These are phyloP conservation scores for Arctopsyche grandis DNA, from an alignment of 1,140 invertebrate genomes.

Conservation along the genomic window DNA sequence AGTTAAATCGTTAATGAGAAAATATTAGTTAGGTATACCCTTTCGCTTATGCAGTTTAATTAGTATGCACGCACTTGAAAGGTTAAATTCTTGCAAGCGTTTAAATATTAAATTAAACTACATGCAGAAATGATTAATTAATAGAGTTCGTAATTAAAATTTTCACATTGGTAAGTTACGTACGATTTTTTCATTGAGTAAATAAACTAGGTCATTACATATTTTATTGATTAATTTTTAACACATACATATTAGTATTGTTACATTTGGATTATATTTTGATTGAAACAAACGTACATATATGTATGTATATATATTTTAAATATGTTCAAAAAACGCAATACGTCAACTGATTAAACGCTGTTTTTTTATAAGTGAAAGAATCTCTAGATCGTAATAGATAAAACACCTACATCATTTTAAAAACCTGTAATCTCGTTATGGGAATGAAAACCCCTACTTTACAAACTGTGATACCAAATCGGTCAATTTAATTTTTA, in stretches of 20 bases:
- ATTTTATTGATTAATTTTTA: not conserved
- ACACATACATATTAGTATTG: too few species aligned
- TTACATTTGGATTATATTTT: not conserved
- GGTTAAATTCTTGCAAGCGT: not conserved
- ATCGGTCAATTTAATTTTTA: not conserved
- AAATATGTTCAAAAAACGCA: not conserved
- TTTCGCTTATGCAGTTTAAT: too few species aligned
- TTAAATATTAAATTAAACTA: not conserved
- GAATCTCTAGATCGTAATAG: slow-evolving; percentile 8
- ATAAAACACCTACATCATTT: slow-evolving; percentile 12
- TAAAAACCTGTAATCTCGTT: slow-evolving; percentile 15
- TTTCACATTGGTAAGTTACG: not conserved
- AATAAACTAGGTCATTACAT: not conserved
- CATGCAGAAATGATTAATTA: not conserved
- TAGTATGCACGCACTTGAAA: not conserved
- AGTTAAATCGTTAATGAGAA: too few species aligned
- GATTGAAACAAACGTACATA: not conserved
- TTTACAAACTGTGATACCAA: not conserved
- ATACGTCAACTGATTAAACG: not conserved
- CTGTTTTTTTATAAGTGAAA: not conserved
- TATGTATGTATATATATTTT: not conserved
- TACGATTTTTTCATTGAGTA: not conserved
- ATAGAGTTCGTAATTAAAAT: not conserved
- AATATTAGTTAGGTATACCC: too few species aligned
- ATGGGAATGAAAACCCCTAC: slow-evolving; percentile 17